A percentile compares a stretch with the other conserved stretches of the same genome.
phyloP scores from a whole-genome alignment of 1,140 invertebrate species.

The Eupristina koningsbergeri region DNA sequence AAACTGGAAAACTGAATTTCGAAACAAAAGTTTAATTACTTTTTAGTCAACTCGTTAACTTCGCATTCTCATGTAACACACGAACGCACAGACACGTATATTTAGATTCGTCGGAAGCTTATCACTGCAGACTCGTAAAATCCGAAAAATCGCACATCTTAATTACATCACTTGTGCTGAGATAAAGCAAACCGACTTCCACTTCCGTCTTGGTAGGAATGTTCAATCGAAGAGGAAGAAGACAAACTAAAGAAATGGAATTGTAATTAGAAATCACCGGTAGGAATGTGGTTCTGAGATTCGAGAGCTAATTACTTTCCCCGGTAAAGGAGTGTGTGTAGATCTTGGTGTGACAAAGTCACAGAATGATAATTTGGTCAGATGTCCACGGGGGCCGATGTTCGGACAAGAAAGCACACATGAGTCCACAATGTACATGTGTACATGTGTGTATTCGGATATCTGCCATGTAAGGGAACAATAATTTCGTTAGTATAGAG shows the following conservation, averaged over 20 bases:
- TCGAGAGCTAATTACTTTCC: conserved; percentile 24
- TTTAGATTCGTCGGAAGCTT: neutral
- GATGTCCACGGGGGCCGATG: neutral
- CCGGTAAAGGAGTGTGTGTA: neutral
- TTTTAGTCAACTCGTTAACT: neutral
- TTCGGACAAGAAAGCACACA: neutral
- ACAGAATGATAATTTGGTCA: conserved; percentile 11
- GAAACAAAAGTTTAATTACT: conserved; percentile 3
- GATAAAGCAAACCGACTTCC: too few relatives aligned
- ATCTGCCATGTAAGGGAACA: neutral
- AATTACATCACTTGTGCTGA: conserved; percentile 3
- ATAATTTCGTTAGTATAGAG: neutral
- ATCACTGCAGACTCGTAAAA: neutral
- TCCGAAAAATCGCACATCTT: conserved; percentile 25
- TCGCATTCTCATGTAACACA: neutral
- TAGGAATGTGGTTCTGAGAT: neutral
- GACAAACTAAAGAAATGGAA: neutral
- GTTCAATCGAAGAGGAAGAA: too few relatives aligned
- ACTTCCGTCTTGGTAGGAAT: too few relatives aligned
- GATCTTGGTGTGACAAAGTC: neutral
- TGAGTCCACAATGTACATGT: neutral
- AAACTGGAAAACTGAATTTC: neutral
- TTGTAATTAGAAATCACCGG: neutral
- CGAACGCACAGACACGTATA: neutral
- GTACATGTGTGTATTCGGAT: neutral